Conservation (phyloP, 2,888 invertebrate genomes). For the Drosophila anomalata region DNA sequence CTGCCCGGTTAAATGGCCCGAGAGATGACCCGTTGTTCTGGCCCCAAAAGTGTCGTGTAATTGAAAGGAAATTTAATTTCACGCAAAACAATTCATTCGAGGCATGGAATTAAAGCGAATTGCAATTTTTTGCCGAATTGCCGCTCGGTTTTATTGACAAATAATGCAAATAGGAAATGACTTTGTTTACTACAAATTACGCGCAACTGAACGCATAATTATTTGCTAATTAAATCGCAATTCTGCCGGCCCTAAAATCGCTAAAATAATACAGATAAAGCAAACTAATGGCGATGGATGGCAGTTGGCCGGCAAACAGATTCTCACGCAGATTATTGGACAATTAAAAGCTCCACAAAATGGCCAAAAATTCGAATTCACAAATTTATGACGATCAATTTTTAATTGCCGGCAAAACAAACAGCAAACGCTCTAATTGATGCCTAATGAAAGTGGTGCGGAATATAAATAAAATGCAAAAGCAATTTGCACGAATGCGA, state of each 20-base stretch:
- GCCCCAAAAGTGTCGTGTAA: slow-evolving; percentile 46
- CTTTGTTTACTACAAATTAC: slow-evolving; percentile 44
- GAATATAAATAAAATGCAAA: slow-evolving; percentile 58
- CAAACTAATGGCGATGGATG: slow-evolving; percentile 20
- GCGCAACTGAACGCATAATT: slow-evolving; percentile 52
- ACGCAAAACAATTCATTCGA: slow-evolving; percentile 9
- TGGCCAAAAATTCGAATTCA: not conserved
- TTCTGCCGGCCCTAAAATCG: slow-evolving; percentile 37
- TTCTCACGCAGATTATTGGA: slow-evolving; percentile 23
- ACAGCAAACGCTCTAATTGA: slow-evolving; percentile 47
- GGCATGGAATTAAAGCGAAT: slow-evolving; percentile 2
- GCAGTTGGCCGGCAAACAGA: slow-evolving; percentile 11
- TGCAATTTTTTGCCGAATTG: not conserved
- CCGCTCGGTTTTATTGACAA: slow-evolving; percentile 11
- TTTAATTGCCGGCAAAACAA: slow-evolving; percentile 33
- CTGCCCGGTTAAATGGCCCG: slow-evolving; percentile 49
- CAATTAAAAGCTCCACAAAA: slow-evolving; percentile 15
- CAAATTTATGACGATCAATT: slow-evolving; percentile 41
- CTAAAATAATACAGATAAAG: slow-evolving; percentile 10
- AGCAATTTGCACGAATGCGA: slow-evolving; percentile 52
- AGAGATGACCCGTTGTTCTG: slow-evolving; percentile 48
- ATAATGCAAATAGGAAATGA: slow-evolving; percentile 41
- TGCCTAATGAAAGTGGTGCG: slow-evolving; percentile 44
- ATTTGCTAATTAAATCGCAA: slow-evolving; percentile 63
- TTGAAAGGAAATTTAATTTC: slow-evolving; percentile 54